Conservation (phyloP, 2,113 vertebrate genomes). For the Rhombomys opimus region DNA sequence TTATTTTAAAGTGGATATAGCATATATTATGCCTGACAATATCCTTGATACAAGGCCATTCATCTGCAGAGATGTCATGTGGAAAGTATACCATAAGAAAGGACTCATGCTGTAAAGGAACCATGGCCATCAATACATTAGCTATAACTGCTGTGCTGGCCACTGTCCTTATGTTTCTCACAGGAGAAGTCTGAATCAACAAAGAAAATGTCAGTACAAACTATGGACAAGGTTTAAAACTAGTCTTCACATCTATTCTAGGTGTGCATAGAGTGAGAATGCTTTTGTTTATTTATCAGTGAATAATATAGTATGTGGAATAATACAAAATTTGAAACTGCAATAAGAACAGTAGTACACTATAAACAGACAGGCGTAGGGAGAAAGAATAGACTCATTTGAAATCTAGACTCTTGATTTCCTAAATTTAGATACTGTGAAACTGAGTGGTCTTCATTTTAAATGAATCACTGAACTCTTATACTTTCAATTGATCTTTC, state of each 20-base stretch:
- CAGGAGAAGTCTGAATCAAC: slow-evolving; percentile 33
- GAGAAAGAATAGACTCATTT: slow-evolving; percentile 12
- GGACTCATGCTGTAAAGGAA: neutral
- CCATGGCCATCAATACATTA: slow-evolving; percentile 47
- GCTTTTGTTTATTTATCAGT: slow-evolving; percentile 61
- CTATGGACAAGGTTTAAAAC: slow-evolving; percentile 54
- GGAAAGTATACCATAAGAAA: slow-evolving; percentile 51
- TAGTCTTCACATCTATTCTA: slow-evolving; percentile 43
- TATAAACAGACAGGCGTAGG: slow-evolving; percentile 15
- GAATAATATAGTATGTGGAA: neutral
- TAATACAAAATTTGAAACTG: slow-evolving; percentile 21
- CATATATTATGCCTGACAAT: slow-evolving; percentile 43
- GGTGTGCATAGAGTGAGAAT: slow-evolving; percentile 45
- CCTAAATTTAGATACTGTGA: slow-evolving; percentile 3
- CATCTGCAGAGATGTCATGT: slow-evolving; percentile 53
- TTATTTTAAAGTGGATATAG: slow-evolving; percentile 21
- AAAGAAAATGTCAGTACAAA: slow-evolving; percentile 54
- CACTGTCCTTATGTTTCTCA: slow-evolving; percentile 4
- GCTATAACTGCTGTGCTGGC: slow-evolving; percentile 42
- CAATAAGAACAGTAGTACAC: neutral
- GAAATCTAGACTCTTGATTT: slow-evolving; percentile 15
- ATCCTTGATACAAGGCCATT: slow-evolving; percentile 37
- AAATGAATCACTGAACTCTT: neutral
- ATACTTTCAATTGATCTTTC: neutral
- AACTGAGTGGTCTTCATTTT: neutral